Evolutionary conservation across 2,797 vertebrate genomes (phyloP).

Genomic region (Diceros bicornis): DNA sequence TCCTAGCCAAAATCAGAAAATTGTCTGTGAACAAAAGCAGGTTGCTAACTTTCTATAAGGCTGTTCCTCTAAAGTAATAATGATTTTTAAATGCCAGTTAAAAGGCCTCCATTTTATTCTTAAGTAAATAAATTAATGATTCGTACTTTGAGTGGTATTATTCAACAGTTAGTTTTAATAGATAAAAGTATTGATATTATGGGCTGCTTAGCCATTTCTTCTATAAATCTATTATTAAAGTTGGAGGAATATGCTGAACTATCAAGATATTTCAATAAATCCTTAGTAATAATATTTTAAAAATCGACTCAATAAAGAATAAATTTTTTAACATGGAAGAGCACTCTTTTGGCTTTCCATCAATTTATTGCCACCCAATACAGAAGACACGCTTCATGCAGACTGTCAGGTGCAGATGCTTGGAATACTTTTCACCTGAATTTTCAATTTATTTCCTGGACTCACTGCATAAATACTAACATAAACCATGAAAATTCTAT

Average conservation of each 20-base stretch:
- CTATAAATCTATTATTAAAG: not conserved
- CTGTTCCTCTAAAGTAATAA: not conserved
- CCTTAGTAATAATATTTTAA: not conserved
- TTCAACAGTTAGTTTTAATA: constrained; percentile 56
- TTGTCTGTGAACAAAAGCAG: not conserved
- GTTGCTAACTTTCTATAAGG: not conserved
- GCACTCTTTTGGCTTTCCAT: not conserved
- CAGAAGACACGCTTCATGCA: not conserved
- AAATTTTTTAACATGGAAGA: constrained; percentile 1
- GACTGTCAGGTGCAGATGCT: not conserved
- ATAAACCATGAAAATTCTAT: not conserved
- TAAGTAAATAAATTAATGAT: constrained; percentile 50
- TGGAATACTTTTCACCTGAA: not conserved
- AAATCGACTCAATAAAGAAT: constrained; percentile 56
- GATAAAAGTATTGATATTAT: constrained; percentile 55
- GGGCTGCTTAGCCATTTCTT: not conserved
- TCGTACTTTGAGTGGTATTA: constrained; percentile 24
- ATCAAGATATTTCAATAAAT: constrained; percentile 53
- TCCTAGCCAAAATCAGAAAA: not conserved
- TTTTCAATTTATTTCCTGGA: not conserved
- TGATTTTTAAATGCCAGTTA: constrained; percentile 55
- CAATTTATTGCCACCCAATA: not conserved
- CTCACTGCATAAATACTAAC: not conserved
- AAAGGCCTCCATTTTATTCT: not conserved
- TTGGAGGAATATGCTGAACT: constrained; percentile 1